Evolutionary conservation across 1,140 invertebrate species (phyloP).

Genomic region (Anastrepha ludens): DNA sequence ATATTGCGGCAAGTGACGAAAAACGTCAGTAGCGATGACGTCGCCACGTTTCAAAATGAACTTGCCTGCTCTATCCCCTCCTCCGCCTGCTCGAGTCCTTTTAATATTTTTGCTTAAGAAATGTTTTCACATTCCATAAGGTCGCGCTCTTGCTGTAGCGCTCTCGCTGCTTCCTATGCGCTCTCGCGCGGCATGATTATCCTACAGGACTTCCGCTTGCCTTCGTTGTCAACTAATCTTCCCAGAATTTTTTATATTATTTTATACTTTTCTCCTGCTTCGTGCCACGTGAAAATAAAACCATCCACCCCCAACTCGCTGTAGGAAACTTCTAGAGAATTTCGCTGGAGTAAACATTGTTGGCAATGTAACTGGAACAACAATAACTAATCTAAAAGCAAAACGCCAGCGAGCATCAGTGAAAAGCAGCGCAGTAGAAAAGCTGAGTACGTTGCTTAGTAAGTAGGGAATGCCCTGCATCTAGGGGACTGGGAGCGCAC

Average conservation of each 20-base stretch:
- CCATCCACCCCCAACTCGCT: background rate
- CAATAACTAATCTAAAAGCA: background rate
- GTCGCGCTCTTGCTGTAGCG: background rate
- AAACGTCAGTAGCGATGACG: conserved; percentile 31
- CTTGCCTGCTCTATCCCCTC: background rate
- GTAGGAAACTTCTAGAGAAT: conserved; percentile 41
- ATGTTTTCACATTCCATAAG: background rate
- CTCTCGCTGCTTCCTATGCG: background rate
- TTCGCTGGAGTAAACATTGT: background rate
- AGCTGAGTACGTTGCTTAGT: background rate
- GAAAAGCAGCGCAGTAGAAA: background rate
- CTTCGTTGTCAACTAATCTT: conserved; percentile 4
- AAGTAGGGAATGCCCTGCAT: background rate
- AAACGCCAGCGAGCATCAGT: background rate
- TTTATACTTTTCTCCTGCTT: background rate
- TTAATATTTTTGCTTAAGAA: background rate
- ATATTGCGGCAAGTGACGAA: conserved; percentile 40
- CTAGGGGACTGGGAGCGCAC: background rate
- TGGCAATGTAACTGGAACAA: background rate
- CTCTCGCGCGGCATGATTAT: conserved; percentile 1
- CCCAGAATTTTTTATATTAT: background rate
- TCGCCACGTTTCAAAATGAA: background rate
- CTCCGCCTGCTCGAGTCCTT: background rate
- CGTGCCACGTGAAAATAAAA: background rate
- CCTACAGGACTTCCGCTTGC: conserved; percentile 41